Base-by-base conservation (phyloP, 2,113 vertebrate species). In the Marmota monax region DNA sequence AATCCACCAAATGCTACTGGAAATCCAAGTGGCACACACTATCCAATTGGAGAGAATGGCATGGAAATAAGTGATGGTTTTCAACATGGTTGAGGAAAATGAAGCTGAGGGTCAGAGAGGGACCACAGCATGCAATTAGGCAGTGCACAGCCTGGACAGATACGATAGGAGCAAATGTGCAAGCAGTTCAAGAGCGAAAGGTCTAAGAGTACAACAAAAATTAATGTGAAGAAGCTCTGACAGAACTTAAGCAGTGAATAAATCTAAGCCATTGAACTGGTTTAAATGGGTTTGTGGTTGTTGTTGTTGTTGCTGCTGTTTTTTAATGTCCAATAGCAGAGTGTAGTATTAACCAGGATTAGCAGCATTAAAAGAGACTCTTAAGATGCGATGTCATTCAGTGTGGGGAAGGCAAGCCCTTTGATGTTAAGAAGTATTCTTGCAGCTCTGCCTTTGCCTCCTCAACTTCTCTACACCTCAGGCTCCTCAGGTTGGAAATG, bases 391-490 rank as follows among this genome's bases (percentile, higher is more conserved):
- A 20, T 8, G 16, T 29, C 25, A 1, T 32, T 84, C 53, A 34
- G 53, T 18, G 6, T 14, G 0, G 17, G 4, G 14, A 42, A 2
- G 5, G 29, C 37, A 67, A 56, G 42, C n/a, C 61, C 27, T 91
- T 84, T 29, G 25, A 8, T 58, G 45, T 77, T 80, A n/a, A 58
- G 67, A 34, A 82, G 27, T 14, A 6, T 32, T 53, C 13, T n/a
- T 67, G 77, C n/a, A 84, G 6, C 14, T 74, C 80, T 14, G 22
- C 45, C 67, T 83, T 51, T 32, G 53, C 63, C 23, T 63, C 13
- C 13, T 45, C 3, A 0, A 8, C 34, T 32, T n/a, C 39, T 51
- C 45, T 45, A 9, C 16, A 5, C 12, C 2, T 9, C 2, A 27
- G 61, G 51, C 20, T 14, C 10, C 6, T 16, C 32, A 32, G 80